phyloP scores from a whole-genome alignment of 2,113 vertebrate genomes.

The Sinocyclocheilus anshuiensis region DNA sequence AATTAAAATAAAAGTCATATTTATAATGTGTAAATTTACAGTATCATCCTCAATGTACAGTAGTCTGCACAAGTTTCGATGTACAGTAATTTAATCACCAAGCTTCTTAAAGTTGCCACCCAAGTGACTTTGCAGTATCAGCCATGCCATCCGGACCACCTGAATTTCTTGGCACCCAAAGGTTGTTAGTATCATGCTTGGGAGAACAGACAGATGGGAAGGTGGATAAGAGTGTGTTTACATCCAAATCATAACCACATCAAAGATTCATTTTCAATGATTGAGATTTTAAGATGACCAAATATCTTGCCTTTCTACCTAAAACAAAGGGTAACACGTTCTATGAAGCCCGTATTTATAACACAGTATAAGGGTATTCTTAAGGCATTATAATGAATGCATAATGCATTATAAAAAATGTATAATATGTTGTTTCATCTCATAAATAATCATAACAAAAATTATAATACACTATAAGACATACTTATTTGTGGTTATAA shows the following conservation, averaged over 20 bases:
- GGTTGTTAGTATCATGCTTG: not conserved
- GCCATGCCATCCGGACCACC: not conserved
- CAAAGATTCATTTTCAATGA: not conserved
- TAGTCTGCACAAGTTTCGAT: not conserved
- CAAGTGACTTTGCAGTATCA: not conserved
- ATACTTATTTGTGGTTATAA: too few species aligned
- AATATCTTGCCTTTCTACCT: not conserved
- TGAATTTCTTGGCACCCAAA: not conserved
- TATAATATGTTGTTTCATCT: too few species aligned
- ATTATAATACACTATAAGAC: too few species aligned
- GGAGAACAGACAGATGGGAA: not conserved
- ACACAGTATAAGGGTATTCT: too few species aligned
- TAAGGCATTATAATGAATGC: too few species aligned
- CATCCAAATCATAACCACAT: slow-evolving; percentile 16
- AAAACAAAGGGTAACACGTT: not conserved
- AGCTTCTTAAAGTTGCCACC: not conserved
- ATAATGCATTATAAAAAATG: too few species aligned
- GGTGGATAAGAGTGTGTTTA: not conserved
- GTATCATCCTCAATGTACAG: too few species aligned
- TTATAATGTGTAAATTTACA: not conserved
- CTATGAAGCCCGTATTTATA: too few species aligned
- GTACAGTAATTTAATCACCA: not conserved
- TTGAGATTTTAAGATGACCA: not conserved
- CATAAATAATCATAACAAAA: too few species aligned
- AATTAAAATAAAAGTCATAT: not conserved